Evolutionary conservation across 2,888 invertebrate genomes (phyloP).

Genomic region (Alloplasta piceator): DNA sequence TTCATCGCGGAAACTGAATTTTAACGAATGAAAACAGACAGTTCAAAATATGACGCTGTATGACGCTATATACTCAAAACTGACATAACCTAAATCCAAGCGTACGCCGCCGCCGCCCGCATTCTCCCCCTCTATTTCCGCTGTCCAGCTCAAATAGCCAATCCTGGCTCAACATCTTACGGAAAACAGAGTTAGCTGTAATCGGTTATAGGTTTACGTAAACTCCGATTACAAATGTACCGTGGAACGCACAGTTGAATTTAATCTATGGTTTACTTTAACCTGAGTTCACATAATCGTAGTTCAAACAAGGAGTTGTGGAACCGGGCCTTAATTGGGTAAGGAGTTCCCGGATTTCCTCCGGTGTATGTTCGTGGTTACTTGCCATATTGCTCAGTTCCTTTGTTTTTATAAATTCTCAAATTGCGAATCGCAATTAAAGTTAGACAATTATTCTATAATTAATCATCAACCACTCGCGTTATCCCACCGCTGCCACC

Average conservation of each 20-base stretch:
- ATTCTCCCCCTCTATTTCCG: not conserved
- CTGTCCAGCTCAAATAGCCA: not conserved
- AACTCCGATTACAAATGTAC: not conserved
- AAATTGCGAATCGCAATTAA: no score
- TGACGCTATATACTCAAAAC: not conserved
- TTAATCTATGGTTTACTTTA: not conserved
- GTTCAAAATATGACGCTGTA: no score
- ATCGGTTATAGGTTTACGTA: slow-evolving; percentile 4
- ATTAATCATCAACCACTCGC: no score
- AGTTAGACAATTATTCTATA: no score
- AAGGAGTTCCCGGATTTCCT: no score
- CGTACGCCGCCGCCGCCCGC: not conserved
- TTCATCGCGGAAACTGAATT: not conserved
- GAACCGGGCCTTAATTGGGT: slow-evolving; percentile 32
- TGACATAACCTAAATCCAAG: not conserved
- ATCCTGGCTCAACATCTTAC: not conserved
- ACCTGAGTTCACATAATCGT: slow-evolving; percentile 5
- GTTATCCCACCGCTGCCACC: no score
- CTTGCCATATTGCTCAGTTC: no score
- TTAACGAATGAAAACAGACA: not conserved
- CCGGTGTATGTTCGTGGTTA: no score
- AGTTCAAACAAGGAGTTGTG: slow-evolving; percentile 3
- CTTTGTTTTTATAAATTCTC: no score
- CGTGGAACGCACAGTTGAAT: slow-evolving; percentile 2
- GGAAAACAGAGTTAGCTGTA: slow-evolving; percentile 3